phyloP scores from a whole-genome alignment of 2,888 invertebrate genomes.

The Lypha dubia region DNA sequence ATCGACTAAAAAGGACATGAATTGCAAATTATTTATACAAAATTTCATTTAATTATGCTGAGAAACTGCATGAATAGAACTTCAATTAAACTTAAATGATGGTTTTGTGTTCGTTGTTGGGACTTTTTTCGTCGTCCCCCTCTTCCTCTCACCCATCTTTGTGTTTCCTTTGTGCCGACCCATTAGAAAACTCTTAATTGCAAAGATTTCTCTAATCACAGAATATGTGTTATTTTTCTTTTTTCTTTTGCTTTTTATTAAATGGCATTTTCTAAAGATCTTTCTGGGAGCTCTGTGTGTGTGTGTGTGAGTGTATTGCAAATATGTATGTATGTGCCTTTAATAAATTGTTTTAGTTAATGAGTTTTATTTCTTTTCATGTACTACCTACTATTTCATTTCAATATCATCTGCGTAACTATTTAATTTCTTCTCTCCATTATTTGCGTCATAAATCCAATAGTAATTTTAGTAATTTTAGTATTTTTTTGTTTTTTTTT shows the following conservation, averaged over 20 bases:
- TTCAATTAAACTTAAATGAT: conserved; percentile 65
- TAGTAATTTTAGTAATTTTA: conserved; percentile 24
- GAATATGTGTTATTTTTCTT: too few species aligned
- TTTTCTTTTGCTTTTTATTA: conserved; percentile 4
- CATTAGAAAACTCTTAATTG: conserved; percentile 38
- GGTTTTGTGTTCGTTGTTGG: conserved; percentile 1
- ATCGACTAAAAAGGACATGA: conserved; percentile 18
- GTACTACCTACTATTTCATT: too few species aligned
- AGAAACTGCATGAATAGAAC: conserved; percentile 17
- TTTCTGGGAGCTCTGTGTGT: too few species aligned
- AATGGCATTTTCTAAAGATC: too few species aligned
- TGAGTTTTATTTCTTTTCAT: conserved; percentile 62
- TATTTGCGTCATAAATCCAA: conserved; percentile 24
- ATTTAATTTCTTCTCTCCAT: conserved; percentile 33
- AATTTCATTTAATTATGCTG: conserved; percentile 39
- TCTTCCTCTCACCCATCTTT: background rate
- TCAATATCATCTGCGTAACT: conserved; percentile 48
- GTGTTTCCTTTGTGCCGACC: conserved; percentile 34
- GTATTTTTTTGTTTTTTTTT: too few species aligned
- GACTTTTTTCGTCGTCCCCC: background rate
- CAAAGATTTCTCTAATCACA: conserved; percentile 27
- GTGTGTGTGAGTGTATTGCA: background rate
- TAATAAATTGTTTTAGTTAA: conserved; percentile 66
- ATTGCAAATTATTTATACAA: conserved; percentile 27
- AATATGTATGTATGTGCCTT: conserved; percentile 34